A percentile compares a stretch with the other conserved stretches of the same genome.
Evolutionary conservation across 2,888 invertebrate species (phyloP).

Genomic region (Baccha elongata): DNA sequence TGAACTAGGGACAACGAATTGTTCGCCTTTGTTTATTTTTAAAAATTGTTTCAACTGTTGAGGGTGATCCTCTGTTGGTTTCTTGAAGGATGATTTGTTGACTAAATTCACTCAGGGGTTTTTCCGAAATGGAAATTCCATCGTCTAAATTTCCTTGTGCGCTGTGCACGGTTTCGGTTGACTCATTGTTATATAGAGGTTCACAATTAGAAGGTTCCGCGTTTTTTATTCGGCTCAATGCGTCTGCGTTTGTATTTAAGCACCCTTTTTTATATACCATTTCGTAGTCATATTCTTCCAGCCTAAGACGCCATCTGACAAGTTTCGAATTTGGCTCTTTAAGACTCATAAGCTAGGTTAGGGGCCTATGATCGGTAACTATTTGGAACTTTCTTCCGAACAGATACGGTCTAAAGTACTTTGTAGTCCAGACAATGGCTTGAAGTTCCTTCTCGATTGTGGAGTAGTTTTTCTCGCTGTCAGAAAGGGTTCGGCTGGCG

Average conservation of each 20-base stretch:
- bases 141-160: conserved; percentile 40
- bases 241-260: conserved; percentile 69
- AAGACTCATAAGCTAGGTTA: conserved; percentile 75
- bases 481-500: conserved; percentile 75
- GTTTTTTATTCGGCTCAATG: conserved; percentile 64
- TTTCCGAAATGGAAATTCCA: conserved; percentile 62
- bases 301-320: conserved; percentile 78
- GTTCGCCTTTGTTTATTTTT: conserved; percentile 54
- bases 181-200: background rate
- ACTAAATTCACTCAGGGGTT: conserved; percentile 68
- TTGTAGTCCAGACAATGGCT: conserved; percentile 77
- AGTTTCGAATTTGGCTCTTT: conserved; percentile 75
- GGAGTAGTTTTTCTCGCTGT: conserved; percentile 74
- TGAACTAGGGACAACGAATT: conserved; percentile 48
- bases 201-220: background rate
- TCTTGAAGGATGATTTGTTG: conserved; percentile 59
- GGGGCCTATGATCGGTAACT: conserved; percentile 77
- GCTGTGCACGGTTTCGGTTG: background rate
- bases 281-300: no score
- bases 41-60: conserved; percentile 54
- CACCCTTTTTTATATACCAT: conserved; percentile 74
- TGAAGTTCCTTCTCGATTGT: conserved; percentile 78
- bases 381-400: no score
- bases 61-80: conserved; percentile 3
- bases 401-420: conserved; percentile 79